These are phyloP conservation scores for Gymnosoma rotundatum DNA, from an alignment of 2,888 invertebrate genomes.

Conservation along the genomic window DNA sequence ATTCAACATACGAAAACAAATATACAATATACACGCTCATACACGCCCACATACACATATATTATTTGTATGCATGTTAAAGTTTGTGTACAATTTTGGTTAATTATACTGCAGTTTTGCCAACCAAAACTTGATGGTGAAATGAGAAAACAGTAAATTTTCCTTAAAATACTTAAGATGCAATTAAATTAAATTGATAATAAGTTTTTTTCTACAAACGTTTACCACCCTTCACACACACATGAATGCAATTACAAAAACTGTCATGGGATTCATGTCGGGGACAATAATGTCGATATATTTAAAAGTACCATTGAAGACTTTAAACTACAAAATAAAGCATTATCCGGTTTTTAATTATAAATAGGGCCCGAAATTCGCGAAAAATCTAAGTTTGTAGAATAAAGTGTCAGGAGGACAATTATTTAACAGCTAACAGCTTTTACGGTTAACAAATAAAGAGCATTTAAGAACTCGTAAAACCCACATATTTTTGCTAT, in stretches of 20 bases:
- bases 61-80: conserved; percentile 19
- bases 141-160: conserved; percentile 63
- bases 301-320: conserved; percentile 2
- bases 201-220: conserved; percentile 58
- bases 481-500: too few relatives aligned
- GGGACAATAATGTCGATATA: background rate
- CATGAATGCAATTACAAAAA: background rate
- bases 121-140: conserved; percentile 40
- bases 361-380: too few relatives aligned
- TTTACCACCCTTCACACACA: background rate
- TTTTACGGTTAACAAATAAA: too few relatives aligned
- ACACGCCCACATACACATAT: background rate
- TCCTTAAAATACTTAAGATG: conserved; percentile 63
- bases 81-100: conserved; percentile 63
- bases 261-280: background rate
- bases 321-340: too few relatives aligned
- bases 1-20: conserved; percentile 12
- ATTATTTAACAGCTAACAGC: too few relatives aligned
- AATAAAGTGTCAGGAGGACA: too few relatives aligned
- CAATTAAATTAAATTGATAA: conserved; percentile 69
- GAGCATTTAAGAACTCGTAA: too few relatives aligned
- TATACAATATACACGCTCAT: conserved; percentile 9
- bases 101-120: conserved; percentile 70
- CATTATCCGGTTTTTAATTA: too few relatives aligned
- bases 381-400: too few relatives aligned